Base-by-base conservation (phyloP, 2,888 invertebrate species). In the Tanaodytes sp. region DNA sequence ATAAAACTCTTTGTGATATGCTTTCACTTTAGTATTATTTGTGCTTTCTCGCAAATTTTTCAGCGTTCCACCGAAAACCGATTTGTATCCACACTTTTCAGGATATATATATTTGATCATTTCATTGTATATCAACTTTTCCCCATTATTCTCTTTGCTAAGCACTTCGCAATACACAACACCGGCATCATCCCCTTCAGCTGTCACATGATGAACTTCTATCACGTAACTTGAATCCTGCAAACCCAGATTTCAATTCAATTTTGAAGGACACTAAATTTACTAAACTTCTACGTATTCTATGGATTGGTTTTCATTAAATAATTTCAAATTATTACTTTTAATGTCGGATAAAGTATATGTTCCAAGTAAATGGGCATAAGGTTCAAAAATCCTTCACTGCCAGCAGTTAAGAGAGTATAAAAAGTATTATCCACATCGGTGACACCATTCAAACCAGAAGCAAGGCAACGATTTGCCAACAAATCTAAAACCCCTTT, bases 91-190 rank as follows among this genome's bases (percentile, higher is more conserved):
- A 81, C 92, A 92, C 77, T 89, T 88, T 16, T 91, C 91, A 0
- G 95, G 94, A 83, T 96, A 97, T 82, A 94, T 89, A 1, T 89
- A 89, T 71, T 91, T 86, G 15, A 89, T 82, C 81, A 95, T 85
- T 73, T 89, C 89, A 57, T 90, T 84, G 75, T 91, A 89, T 67
- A 91, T 89, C 66, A 91, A 86, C 62, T 90, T 90, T 80, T 93
- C 93, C 2, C 92, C 92, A n/a, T 88, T 89, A 83, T 94, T 95
- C 83, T 95, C 95, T 23, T 90, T 83, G 0, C 92, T 94, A 85
- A 95, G 96, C 93, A 96, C 96, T 87, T 97, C 97, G 84, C 94
- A 95, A 83, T 97, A 97, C n/a, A 97, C 96, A 11, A 97, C 95
- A 14, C 97, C 97, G 9, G 93, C 95, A 87, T 97, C 92, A 73